These are phyloP conservation scores for Phyto melanocephala DNA, from an alignment of 2,888 invertebrate genomes.

Conservation along the genomic window DNA sequence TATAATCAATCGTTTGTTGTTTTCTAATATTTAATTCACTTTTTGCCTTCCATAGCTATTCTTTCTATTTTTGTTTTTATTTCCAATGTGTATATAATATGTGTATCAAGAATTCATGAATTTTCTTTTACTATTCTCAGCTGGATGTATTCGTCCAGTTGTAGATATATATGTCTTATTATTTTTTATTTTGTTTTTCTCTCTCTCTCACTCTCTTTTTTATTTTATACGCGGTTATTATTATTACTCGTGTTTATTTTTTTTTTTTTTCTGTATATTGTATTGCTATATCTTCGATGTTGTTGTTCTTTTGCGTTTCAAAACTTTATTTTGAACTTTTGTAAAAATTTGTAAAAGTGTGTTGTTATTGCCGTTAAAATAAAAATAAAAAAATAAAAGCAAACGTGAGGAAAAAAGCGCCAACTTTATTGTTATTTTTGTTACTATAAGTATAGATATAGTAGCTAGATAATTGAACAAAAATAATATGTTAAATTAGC, in stretches of 20 bases:
- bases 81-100: constrained; percentile 5
- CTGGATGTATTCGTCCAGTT: not conserved
- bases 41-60: not conserved
- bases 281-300: constrained; percentile 35
- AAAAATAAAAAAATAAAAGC: not conserved
- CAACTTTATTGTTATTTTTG: constrained; percentile 17
- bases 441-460: too few relatives aligned
- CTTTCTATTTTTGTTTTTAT: constrained; percentile 14
- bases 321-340: constrained; percentile 49
- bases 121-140: not conserved
- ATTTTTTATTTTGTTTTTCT: constrained; percentile 6
- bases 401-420: constrained; percentile 45
- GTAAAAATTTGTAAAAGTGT: not conserved
- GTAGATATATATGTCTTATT: not conserved
- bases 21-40: not conserved
- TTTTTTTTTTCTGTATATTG: constrained; percentile 25
- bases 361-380: constrained; percentile 19
- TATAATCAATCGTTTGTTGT: constrained; percentile 4
- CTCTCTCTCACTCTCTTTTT: constrained; percentile 2
- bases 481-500: not conserved
- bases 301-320: constrained; percentile 62
- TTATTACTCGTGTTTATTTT: constrained; percentile 44
- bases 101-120: not conserved
- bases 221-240: constrained; percentile 26
- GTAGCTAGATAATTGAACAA: too few relatives aligned